These are phyloP conservation scores for Nerophis lumbriciformis DNA, from an alignment of 2,113 vertebrate species.

Conservation along the genomic window DNA sequence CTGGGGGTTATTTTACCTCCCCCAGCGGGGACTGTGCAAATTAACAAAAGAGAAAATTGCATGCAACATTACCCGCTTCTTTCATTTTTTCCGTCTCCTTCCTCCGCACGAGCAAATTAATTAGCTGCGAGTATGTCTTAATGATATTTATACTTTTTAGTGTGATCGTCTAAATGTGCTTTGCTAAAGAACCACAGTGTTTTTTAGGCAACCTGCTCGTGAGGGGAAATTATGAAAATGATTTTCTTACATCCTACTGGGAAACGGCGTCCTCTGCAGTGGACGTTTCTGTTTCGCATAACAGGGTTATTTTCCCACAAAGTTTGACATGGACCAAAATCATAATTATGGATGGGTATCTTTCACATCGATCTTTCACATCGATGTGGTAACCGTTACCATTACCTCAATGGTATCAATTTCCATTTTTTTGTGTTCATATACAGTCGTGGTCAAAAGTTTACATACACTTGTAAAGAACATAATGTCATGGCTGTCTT, in stretches of 20 bases:
- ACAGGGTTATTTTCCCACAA: too few species aligned
- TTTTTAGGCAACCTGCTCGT: constrained; percentile 60
- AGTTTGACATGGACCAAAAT: too few species aligned
- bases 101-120: constrained; percentile 65
- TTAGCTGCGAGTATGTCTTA: constrained; percentile 68
- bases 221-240: constrained; percentile 38
- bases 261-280: too few species aligned
- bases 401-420: too few species aligned
- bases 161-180: constrained; percentile 69
- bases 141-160: constrained; percentile 73
- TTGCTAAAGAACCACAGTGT: constrained; percentile 49
- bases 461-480: too few species aligned
- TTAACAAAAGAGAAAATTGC: constrained; percentile 63
- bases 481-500: too few species aligned
- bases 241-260: constrained; percentile 33
- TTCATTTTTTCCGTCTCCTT: constrained; percentile 37
- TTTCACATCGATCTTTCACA: too few species aligned
- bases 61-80: constrained; percentile 40
- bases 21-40: constrained; percentile 63
- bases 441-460: too few species aligned
- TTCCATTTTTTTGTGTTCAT: too few species aligned
- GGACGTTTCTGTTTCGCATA: too few species aligned
- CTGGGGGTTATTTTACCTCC: constrained; percentile 74
- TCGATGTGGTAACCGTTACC: too few species aligned
- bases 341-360: too few species aligned